Conservation (phyloP, 2,113 vertebrate species). For the Dipodomys merriami region DNA sequence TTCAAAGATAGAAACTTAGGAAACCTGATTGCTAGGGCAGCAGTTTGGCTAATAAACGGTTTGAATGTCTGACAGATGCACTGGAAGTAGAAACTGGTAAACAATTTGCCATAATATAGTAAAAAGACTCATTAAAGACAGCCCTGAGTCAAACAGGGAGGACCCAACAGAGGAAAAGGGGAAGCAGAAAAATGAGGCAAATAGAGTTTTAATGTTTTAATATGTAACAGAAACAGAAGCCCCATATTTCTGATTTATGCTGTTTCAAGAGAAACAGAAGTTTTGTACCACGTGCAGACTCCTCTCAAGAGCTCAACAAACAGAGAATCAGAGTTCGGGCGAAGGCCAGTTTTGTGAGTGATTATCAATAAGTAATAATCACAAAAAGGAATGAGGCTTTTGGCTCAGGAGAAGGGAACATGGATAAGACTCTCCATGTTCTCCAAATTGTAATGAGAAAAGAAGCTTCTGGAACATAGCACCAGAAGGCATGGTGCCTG, state of each 20-base stretch:
- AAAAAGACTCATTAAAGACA: conserved; percentile 41
- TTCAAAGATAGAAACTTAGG: conserved; percentile 56
- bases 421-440: no score
- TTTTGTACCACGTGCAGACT: background rate
- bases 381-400: background rate
- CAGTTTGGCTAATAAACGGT: conserved; percentile 63
- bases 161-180: background rate
- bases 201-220: background rate
- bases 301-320: background rate
- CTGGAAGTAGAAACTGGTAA: conserved; percentile 64
- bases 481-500: background rate
- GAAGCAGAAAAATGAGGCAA: conserved; percentile 14
- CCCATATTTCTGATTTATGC: no score
- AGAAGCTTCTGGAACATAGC: background rate
- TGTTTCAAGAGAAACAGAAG: background rate
- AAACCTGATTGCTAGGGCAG: conserved; percentile 45
- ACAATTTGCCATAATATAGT: conserved; percentile 42
- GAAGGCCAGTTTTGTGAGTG: background rate
- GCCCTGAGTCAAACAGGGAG: conserved; percentile 13
- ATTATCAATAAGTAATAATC: background rate
- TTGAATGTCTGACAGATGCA: conserved; percentile 60
- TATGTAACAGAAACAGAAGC: background rate
- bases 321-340: background rate
- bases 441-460: background rate
- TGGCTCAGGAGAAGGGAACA: conserved; percentile 4